These are phyloP conservation scores for Trematomus loennbergii DNA, from an alignment of 2,113 vertebrate species.

Conservation along the genomic window DNA sequence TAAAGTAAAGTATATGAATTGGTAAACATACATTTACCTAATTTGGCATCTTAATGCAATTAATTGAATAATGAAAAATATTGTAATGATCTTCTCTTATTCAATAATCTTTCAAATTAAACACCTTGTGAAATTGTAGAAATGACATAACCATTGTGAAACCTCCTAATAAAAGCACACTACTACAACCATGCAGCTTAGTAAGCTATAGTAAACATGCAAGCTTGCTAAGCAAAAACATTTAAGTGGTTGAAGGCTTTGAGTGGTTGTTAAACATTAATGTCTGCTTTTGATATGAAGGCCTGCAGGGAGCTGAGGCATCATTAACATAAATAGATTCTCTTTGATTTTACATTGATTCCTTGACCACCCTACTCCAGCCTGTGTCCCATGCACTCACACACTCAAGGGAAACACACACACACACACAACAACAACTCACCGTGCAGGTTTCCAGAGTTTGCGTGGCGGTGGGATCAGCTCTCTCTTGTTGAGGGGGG, in stretches of 20 bases:
- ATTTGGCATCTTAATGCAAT: no score
- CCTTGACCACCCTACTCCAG: conserved; percentile 12
- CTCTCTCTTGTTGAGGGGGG: conserved; percentile 93
- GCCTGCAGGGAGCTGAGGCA: neutral
- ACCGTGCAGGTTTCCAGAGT: conserved; percentile 89
- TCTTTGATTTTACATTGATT: conserved; percentile 33
- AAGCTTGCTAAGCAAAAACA: neutral
- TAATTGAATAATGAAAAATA: no score
- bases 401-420: neutral
- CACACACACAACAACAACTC: conserved; percentile 75
- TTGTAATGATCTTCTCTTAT: no score
- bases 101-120: no score
- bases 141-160: neutral
- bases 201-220: neutral
- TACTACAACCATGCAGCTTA: neutral
- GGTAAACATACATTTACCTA: no score
- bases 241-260: neutral
- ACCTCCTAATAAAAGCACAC: neutral
- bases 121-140: no score
- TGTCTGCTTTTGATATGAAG: conserved; percentile 11
- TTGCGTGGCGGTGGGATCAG: conserved; percentile 89
- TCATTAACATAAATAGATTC: conserved; percentile 14
- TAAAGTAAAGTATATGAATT: no score
- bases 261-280: conserved; percentile 27
- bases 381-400: neutral